Percentiles rank a stretch among this genome's conserved stretches.
phyloP scores from a whole-genome alignment of 2,113 vertebrate genomes.

The Chionis minor region DNA sequence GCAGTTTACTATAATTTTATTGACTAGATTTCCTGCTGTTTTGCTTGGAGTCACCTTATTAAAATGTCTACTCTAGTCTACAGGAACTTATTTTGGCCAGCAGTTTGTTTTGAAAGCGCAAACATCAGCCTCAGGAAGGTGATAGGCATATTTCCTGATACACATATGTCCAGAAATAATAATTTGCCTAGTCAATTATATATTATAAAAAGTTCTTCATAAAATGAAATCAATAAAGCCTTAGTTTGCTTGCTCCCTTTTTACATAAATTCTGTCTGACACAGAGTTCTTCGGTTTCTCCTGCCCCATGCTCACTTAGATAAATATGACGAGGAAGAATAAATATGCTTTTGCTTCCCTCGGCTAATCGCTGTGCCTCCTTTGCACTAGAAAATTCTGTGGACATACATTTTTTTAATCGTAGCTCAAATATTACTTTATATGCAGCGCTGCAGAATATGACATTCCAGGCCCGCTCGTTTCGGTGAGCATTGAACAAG shows the following conservation, averaged over 20 bases:
- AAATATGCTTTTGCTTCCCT: background rate
- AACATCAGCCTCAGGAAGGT: background rate
- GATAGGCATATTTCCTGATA: background rate
- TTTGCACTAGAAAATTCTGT: background rate
- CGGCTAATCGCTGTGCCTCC: background rate
- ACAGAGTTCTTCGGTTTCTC: background rate
- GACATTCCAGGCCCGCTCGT: background rate
- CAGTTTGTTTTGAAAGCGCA: constrained; percentile 22
- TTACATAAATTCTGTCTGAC: background rate
- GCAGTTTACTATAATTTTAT: background rate
- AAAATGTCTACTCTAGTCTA: background rate
- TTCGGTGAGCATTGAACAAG: background rate
- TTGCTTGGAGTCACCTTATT: background rate
- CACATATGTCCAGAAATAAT: background rate
- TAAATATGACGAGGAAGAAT: background rate
- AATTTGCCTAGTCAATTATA: background rate
- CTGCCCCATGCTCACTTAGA: background rate
- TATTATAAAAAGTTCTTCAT: background rate
- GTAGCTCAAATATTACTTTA: background rate
- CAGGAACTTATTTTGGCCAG: background rate
- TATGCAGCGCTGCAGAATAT: background rate
- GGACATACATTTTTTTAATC: background rate
- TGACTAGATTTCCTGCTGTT: background rate
- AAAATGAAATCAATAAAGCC: background rate
- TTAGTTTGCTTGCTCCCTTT: background rate